A percentile compares a stretch with the other conserved stretches of the same genome.
Evolutionary conservation across 2,888 invertebrate genomes (phyloP).

Genomic region (Stegophylla sp.): DNA sequence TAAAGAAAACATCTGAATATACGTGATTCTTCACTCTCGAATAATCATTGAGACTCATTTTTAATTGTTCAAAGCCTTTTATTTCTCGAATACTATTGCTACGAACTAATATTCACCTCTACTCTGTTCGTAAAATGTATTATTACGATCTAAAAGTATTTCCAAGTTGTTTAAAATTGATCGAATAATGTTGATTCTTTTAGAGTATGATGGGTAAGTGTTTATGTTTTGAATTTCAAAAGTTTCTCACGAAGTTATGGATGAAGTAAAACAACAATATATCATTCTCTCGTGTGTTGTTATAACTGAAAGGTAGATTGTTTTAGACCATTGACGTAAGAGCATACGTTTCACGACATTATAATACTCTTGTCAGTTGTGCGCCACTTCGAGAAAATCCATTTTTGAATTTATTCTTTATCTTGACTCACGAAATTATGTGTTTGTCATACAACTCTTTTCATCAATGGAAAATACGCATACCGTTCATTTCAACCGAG

Average conservation of each 20-base stretch:
- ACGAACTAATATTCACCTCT: no score
- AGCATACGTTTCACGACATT: conserved; percentile 20
- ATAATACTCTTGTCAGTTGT: conserved; percentile 34
- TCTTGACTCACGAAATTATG: background rate
- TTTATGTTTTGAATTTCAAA: conserved; percentile 29
- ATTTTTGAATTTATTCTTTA: conserved; percentile 11
- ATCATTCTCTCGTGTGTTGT: conserved; percentile 17
- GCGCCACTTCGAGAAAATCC: background rate
- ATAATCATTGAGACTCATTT: no score
- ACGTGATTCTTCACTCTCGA: no score
- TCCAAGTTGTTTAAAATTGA: conserved; percentile 14
- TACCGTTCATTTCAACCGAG: background rate
- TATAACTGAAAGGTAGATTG: conserved; percentile 33
- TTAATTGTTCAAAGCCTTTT: no score
- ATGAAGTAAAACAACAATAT: conserved; percentile 9
- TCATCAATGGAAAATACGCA: background rate
- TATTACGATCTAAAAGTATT: background rate
- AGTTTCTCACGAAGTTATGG: conserved; percentile 27
- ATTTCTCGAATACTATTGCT: no score
- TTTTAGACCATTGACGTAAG: conserved; percentile 11
- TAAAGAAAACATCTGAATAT: no score
- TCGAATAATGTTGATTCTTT: background rate
- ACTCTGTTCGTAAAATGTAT: no score
- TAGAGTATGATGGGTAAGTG: background rate
- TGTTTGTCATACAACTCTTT: background rate